Percentiles rank a stretch among this genome's conserved stretches.
Evolutionary conservation across 2,888 invertebrate genomes (phyloP).

Genomic region (Agrotis segetum): DNA sequence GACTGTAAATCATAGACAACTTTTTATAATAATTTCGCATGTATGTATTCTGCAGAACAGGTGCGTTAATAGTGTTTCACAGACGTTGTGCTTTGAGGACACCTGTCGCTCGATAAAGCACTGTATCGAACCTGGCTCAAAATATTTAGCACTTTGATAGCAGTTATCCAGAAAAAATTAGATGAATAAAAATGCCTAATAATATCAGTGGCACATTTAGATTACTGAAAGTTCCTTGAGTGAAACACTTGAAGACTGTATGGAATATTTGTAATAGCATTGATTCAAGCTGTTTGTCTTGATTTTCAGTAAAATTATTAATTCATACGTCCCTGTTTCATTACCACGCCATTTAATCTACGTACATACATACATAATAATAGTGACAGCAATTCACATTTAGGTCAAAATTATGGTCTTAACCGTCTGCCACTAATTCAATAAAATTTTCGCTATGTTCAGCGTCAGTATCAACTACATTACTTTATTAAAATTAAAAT

Average conservation of each 20-base stretch:
- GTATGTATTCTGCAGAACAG: constrained; percentile 18
- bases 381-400: constrained; percentile 6
- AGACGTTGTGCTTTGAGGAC: not conserved
- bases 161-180: constrained; percentile 17
- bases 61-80: not conserved
- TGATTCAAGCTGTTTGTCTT: constrained; percentile 17
- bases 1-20: constrained; percentile 37
- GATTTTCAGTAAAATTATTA: constrained; percentile 21
- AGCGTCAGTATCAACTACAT: constrained; percentile 19
- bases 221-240: constrained; percentile 31
- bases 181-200: constrained; percentile 13
- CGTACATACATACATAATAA: constrained; percentile 1
- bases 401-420: constrained; percentile 10
- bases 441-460: constrained; percentile 25
- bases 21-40: constrained; percentile 38
- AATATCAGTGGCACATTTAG: constrained; percentile 20
- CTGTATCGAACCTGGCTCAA: constrained; percentile 8
- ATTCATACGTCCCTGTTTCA: constrained; percentile 3
- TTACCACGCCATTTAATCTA: constrained; percentile 7
- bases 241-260: constrained; percentile 31
- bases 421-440: constrained; percentile 3
- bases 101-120: not conserved
- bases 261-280: constrained; percentile 21
- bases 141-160: constrained; percentile 38
- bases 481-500: constrained; percentile 44